Base-by-base conservation (phyloP, 2,888 invertebrate genomes). In the Drosophila suboccidentalis region DNA sequence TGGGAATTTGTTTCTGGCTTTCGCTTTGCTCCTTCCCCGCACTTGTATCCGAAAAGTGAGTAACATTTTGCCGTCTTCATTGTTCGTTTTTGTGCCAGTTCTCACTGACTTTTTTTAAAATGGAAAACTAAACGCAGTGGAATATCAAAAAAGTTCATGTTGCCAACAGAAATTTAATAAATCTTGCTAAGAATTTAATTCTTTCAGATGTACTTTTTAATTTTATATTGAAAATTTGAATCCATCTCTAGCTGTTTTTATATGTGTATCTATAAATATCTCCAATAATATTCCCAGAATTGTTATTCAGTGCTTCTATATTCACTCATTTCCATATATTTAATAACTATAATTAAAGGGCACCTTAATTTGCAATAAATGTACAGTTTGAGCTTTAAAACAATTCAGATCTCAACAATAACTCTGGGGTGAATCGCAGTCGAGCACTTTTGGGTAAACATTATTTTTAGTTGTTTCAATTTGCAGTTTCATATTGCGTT, bases 1-100 rank as follows among this genome's bases (percentile, higher is more conserved):
- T 74, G 73, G 49, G 64, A 73, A 75, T 70, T 72, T 80, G 68
- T 75, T 71, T 38, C 50, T 64, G 46, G 22, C 17, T 41, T 29
- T 69, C 54, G 47, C 22, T 55, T 19, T 54, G 39, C 54, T 43
- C 34, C 38, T 43, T n/a, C 6, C 17, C 36, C n/a, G 3, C 15
- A 43, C 19, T 10, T 9, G 15, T 17, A 9, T 17, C 13, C 41
- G 57, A 54, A 67, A 73, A 75, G 67, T 72, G 77, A 78, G 74
- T 81, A 81, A 75, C 29, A 43, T 60, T 49, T 53, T 62, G 29
- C 34, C 34, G 43, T 50, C 50, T 65, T 51, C 32, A 41, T 46
- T 47, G 54, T 63, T 63, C 47, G 47, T 29, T 59, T 59, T 67
- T 75, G 68, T 78, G 50, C 53, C 55, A 66, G 46, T 68, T 75